Base-by-base conservation (phyloP, 2,797 vertebrate genomes). In the Liparis tanakae region DNA sequence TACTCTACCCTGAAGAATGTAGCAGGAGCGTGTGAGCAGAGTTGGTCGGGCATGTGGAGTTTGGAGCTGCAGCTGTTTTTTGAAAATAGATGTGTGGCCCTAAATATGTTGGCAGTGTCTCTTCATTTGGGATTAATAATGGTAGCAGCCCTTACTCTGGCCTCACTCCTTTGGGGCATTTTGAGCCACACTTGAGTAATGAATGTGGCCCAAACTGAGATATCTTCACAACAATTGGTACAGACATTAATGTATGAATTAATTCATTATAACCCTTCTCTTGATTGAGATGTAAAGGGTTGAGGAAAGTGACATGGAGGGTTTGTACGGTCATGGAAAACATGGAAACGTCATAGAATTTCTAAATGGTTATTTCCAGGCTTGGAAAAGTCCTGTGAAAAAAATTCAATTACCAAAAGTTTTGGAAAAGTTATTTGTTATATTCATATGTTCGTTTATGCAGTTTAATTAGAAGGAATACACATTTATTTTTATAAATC, bases 51-150 rank as follows among this genome's bases (percentile, higher is more conserved):
- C 37, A 10, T 66, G 36, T 67, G 67, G 62, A 51, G 20, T 61
- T 67, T n/a, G 30, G 55, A 59, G 48, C 48, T 67, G 74, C 73
- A 86, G 57, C 88, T 93, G 91, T 91, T 89, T 12, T 76, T 80
- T 65, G 44, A 71, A 85, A 76, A 72, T 20, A 72, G 51, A 57
- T 60, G 48, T 60, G 48, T 75, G 67, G 63, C 78, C 65, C 14
- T 43, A 72, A 77, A 80, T 76, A 66, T 78, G 76, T 80, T 80
- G 78, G 69, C 78, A 66, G 25, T 18, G 12, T 53, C 43, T 78
- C 53, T 58, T 78, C 13, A 59, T 80, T 30, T 59, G n/a, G 34
- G n/a, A 69, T 67, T 68, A 81, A 82, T 67, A 76, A 70, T 44
- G 46, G 34, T n/a, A 22, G 6, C 37, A 13, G 44, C 39, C 39